Base-by-base conservation (phyloP, 2,113 vertebrate species). In the Dolichallabes microphthalmus region DNA sequence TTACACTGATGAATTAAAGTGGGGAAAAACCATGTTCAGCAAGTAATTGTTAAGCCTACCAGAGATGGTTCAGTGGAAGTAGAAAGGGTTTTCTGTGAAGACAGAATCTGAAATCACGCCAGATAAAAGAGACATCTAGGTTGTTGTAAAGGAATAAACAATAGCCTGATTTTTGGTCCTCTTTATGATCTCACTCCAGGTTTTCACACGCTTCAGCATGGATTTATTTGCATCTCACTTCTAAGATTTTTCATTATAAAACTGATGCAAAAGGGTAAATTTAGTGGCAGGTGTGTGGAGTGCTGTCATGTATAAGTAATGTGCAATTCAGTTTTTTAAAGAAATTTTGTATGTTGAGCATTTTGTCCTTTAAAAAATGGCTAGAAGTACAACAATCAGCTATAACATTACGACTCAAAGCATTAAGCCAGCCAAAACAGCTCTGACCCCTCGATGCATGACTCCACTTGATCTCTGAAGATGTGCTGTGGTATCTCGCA, bases 141-240 rank as follows among this genome's bases (percentile, higher is more conserved):
- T 79, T 60, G 30, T 61, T 80, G n/a, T 7, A 30, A 30, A 5
- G 14, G 52, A 55, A 27, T 55, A 77, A 30, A 77, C 75, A 17
- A 17, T 55, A 10, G 32, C 8, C 76, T 58, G 11, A 58, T 58
- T 35, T 35, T 58, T 25, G 52, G 25, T 25, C 8, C 17, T 6
- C 57, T 30, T 53, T 63, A 79, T 32, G 19, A n/a, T 73, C 84
- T 86, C 45, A 80, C 66, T 63, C 52, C 68, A 78, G 66, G 79
- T 82, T 82, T 76, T 71, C 50, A 66, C 61, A 27, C 15, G 4
- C 64, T 52, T 52, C 52, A 57, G 20, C 80, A 73, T 69, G 69
- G 63, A 77, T 71, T 64, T 82, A 30, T 52, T 81, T 52, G 64
- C 19, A 58, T 22, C 55, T 75, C 32, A 75, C 14, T 61, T 71